Evolutionary conservation across 2,113 vertebrate species (phyloP).

Genomic region (Hymenochirus boettgeri): DNA sequence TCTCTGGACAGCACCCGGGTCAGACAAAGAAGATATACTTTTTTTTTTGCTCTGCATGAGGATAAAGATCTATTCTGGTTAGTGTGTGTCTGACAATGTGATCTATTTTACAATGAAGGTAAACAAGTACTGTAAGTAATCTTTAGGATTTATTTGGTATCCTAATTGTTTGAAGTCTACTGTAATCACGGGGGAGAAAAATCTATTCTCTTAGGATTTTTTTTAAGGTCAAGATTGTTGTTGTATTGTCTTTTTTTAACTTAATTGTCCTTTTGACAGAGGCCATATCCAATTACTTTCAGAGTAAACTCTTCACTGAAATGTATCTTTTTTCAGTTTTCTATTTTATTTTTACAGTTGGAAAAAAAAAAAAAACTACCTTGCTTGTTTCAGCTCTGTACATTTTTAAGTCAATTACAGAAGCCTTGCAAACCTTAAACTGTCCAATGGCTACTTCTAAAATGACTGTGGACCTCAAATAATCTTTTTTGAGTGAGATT

Average conservation of each 20-base stretch:
- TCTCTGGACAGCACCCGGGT: too few species aligned
- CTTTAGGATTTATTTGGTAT: background rate
- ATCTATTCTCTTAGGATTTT: too few species aligned
- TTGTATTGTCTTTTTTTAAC: conserved; percentile 16
- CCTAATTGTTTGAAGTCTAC: background rate
- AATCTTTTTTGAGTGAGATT: conserved; percentile 1
- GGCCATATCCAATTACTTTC: conserved; percentile 20
- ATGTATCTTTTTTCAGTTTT: conserved; percentile 31
- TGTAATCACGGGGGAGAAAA: background rate
- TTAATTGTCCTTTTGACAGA: conserved; percentile 31
- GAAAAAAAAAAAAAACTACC: conserved; percentile 2
- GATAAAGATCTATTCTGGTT: too few species aligned
- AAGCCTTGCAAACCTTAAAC: conserved; percentile 7
- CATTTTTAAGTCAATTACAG: conserved; percentile 29
- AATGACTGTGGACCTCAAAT: conserved; percentile 2
- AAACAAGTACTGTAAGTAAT: background rate
- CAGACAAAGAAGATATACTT: too few species aligned
- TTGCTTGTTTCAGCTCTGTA: conserved; percentile 3
- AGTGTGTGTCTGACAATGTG: background rate
- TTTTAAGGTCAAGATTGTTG: conserved; percentile 11
- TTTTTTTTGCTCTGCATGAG: too few species aligned
- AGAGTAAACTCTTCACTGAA: conserved; percentile 10
- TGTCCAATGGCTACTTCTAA: conserved; percentile 14
- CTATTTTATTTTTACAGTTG: background rate
- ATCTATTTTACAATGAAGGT: background rate